These are phyloP conservation scores for Spilosoma lubricipeda DNA, from an alignment of 2,888 invertebrate genomes.

Conservation along the genomic window DNA sequence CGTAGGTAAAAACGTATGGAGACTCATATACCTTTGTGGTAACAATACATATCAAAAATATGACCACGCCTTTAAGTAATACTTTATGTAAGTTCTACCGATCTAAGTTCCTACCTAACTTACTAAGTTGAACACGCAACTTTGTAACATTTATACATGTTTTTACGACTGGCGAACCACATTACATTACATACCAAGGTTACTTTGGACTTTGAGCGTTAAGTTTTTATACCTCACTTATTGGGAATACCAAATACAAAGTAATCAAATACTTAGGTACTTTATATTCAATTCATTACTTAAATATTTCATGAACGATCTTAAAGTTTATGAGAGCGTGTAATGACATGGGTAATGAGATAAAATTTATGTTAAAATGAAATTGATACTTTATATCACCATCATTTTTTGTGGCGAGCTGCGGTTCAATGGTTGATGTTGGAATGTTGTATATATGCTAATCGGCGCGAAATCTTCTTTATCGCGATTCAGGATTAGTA, in stretches of 20 bases:
- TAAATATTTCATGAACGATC: not conserved
- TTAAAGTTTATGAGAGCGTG: not conserved
- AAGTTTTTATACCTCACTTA: conserved; percentile 6
- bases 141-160: conserved; percentile 14
- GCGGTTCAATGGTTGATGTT: too few species aligned
- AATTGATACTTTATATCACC: not conserved
- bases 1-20: not conserved
- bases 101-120: conserved; percentile 19
- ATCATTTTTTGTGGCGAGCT: too few species aligned
- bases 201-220: not conserved
- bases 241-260: conserved; percentile 1
- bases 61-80: not conserved
- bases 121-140: conserved; percentile 21
- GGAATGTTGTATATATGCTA: too few species aligned
- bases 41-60: not conserved
- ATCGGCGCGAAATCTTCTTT: too few species aligned
- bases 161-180: conserved; percentile 7
- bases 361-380: not conserved
- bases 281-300: not conserved
- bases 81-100: conserved; percentile 4
- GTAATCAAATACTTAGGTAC: not conserved
- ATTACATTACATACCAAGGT: not conserved
- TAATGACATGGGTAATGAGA: not conserved
- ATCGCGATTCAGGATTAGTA: too few species aligned
- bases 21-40: not conserved